These are phyloP conservation scores for Meloidogyne hapla DNA, from an alignment of 1,140 invertebrate genomes.

Conservation along the genomic window DNA sequence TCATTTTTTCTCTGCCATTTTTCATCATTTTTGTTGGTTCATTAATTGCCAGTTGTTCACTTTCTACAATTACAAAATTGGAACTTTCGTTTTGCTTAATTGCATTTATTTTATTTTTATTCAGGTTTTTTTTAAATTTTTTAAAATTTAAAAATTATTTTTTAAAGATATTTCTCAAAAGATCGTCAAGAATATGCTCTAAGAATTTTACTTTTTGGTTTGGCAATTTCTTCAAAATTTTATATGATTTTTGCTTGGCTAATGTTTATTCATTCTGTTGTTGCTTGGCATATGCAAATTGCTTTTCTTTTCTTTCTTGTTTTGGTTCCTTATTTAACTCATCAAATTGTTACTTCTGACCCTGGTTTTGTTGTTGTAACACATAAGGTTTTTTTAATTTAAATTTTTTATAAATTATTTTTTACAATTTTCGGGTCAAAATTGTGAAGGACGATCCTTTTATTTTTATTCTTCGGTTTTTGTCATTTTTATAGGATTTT, in stretches of 20 bases:
- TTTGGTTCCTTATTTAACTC: conserved; percentile 46
- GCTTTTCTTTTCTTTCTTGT: conserved; percentile 44
- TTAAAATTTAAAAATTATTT: not conserved
- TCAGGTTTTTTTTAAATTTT: conserved; percentile 30
- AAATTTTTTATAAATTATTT: conserved; percentile 11
- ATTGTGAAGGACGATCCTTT: too few relatives aligned
- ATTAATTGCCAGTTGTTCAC: conserved; percentile 77
- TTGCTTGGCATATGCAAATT: conserved; percentile 56
- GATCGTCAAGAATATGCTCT: conserved; percentile 31
- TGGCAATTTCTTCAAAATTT: conserved; percentile 35
- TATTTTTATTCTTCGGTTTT: too few relatives aligned
- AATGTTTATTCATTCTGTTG: conserved; percentile 35
- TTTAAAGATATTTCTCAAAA: conserved; percentile 38
- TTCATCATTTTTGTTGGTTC: conserved; percentile 83
- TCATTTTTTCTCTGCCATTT: conserved; percentile 84
- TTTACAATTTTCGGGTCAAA: too few relatives aligned
- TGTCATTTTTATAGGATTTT: too few relatives aligned
- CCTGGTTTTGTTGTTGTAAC: conserved; percentile 46
- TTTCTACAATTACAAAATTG: conserved; percentile 77
- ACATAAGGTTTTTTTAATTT: conserved; percentile 36
- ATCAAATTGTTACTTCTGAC: conserved; percentile 45
- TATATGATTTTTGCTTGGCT: conserved; percentile 40
- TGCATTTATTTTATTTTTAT: conserved; percentile 28
- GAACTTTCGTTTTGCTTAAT: conserved; percentile 64
- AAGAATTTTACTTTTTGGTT: conserved; percentile 28